Base-by-base conservation (phyloP, 2,113 vertebrate genomes). In the Bos indicus region DNA sequence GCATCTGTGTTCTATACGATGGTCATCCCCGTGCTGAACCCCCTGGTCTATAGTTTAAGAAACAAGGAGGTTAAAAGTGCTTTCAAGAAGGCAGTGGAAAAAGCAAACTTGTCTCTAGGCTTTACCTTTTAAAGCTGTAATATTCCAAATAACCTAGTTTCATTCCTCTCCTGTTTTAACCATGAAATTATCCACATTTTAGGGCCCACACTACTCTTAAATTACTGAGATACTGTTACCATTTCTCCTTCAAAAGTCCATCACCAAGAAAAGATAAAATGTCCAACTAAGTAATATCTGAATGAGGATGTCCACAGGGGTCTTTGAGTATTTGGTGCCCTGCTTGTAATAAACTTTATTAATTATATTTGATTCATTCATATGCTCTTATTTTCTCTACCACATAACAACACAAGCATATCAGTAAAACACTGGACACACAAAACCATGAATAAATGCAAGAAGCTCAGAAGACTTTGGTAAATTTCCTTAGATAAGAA, bases 1-100 rank as follows among this genome's bases (percentile, higher is more conserved):
- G 17, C 88, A 7, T 84, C 96, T 6, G 33, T 91, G 21, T 93
- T 97, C 26, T 96, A 96, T 7, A 60, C 56, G 0, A 89, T 64
- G 30, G 16, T 97, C 59, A 95, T 95, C 12, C 93, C 67, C 28
- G 92, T 95, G 87, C 11, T 97, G 26, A 96, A 95, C 43, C 67
- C 88, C 6, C 1, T 98, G 6, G 84, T 96, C 36, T 92, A 97
- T 26, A 95, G 92, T 23, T 30, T 97, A 36, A 91, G 90, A n/a
- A 97, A 96, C 21, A 97, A 91, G 16, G 89, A 94, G 6, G 87
- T 92, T 5, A 97, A 96, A 10, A 91, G 1, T 28, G 88, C 93
- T 30, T 86, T 95, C 33, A 89, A 15, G 21, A 96, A 77, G 7
- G 26, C 86, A 12, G 3, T 86, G 40, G 36, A 40, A 40, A 94